These are phyloP conservation scores for Eubucco bourcierii DNA, from an alignment of 2,113 vertebrate genomes.

Conservation along the genomic window DNA sequence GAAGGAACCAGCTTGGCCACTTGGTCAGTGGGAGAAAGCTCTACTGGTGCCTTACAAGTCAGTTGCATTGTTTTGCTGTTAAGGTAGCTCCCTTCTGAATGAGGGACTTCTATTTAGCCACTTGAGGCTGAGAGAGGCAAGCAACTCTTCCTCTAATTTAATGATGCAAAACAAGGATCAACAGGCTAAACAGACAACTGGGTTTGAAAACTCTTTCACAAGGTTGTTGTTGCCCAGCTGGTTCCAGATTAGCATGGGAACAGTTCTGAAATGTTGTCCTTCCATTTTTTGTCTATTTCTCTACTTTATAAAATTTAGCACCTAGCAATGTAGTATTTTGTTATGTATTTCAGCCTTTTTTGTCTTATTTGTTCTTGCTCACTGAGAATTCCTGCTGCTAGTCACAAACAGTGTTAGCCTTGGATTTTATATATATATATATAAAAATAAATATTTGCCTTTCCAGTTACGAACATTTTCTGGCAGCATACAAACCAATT, in stretches of 20 bases:
- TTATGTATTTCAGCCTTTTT: background rate
- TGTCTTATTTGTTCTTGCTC: background rate
- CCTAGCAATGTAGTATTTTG: background rate
- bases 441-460: background rate
- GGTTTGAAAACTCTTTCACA: slow-evolving; percentile 10
- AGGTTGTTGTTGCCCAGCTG: background rate
- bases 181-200: background rate
- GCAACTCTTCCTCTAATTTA: background rate
- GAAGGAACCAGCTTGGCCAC: background rate
- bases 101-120: background rate
- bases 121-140: background rate
- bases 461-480: background rate
- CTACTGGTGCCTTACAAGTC: background rate
- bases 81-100: background rate
- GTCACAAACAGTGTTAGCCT: background rate
- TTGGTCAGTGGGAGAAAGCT: background rate
- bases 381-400: background rate
- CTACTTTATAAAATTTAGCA: background rate
- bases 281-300: background rate
- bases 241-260: background rate
- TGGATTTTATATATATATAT: background rate
- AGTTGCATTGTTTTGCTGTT: background rate
- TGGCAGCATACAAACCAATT: background rate
- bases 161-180: background rate
- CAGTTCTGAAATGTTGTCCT: background rate